Base-by-base conservation (phyloP, 2,113 vertebrate species). In the Edolisoma coerulescens region DNA sequence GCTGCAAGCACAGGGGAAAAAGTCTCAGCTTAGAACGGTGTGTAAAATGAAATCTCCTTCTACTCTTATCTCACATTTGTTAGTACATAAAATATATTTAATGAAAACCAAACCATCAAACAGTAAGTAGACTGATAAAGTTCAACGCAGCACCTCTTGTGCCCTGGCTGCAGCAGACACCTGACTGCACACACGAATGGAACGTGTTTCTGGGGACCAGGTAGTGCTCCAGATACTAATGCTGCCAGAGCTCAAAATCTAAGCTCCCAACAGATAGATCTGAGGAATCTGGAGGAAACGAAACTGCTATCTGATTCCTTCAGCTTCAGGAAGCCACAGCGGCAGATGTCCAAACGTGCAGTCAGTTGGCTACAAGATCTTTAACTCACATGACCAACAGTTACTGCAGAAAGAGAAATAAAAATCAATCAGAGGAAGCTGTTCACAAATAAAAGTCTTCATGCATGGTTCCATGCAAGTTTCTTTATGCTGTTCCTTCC, bases 71-170 rank as follows among this genome's bases (percentile, higher is more conserved):
- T 83, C 24, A 19, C 53, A 32, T 44, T 76, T 39, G 16, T 60
- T 65, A 77, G 26, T 77, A 86, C 22, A 60, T 47, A 92, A 89
- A 96, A 95, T 68, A 74, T 11, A 77, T 90, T 94, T 95, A 80
- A 90, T 86, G 81, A 39, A 83, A 86, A 49, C 13, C 28, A 69
- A 84, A 49, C 26, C 23, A 83, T 45, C 44, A 56, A 69, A 76
- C 24, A 61, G 22, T 17, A 16, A 45, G n/a, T 8, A 33, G 27
- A 35, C 3, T 20, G 23, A 54, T 27, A 14, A 65, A n/a, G 35
- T 63, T 61, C 68, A n/a, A n/a, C 1, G 2, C 35, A 68, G 71
- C 18, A 3, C 39, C 45, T 26, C 33, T 65, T 10, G 23, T 54
- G 47, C 23, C 57, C 53, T 59, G 39, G 67, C 44, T 85, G 85